Conservation (phyloP, 2,888 invertebrate species). For the Cryptocephalus moraei region DNA sequence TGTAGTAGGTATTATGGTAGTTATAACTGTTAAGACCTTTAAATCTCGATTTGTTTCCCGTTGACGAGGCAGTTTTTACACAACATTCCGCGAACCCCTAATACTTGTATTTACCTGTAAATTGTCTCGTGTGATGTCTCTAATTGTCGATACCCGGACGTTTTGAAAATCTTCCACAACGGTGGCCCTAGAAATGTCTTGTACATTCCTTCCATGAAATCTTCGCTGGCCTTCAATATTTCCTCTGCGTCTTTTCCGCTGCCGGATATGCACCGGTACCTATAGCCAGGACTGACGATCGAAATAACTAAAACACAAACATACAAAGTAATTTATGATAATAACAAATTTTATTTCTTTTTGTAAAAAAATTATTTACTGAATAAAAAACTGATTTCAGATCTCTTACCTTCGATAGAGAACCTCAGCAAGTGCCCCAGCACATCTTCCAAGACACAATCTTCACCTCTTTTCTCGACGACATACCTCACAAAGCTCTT, state of each 20-base stretch:
- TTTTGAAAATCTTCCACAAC: slow-evolving; percentile 41
- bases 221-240: slow-evolving; percentile 39
- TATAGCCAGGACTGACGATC: slow-evolving; percentile 41
- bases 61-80: background rate
- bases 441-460: slow-evolving; percentile 31
- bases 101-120: slow-evolving; percentile 21
- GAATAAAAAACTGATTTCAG: too few relatives aligned
- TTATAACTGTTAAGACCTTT: too few relatives aligned
- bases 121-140: slow-evolving; percentile 42
- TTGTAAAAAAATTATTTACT: background rate
- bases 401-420: slow-evolving; percentile 35
- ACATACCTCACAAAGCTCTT: slow-evolving; percentile 39
- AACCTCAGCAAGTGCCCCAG: slow-evolving; percentile 33
- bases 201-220: slow-evolving; percentile 41
- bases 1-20: too few relatives aligned
- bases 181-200: slow-evolving; percentile 41
- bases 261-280: slow-evolving; percentile 35
- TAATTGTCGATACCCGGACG: slow-evolving; percentile 41
- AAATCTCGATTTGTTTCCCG: too few relatives aligned
- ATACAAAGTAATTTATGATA: too few relatives aligned
- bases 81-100: background rate
- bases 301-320: slow-evolving; percentile 39
- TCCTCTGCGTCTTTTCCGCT: slow-evolving; percentile 25
- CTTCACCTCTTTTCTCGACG: slow-evolving; percentile 20
- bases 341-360: too few relatives aligned